These are phyloP conservation scores for Siderastrea siderea DNA, from an alignment of 92 coral and sea anemone genomes.

Conservation along the genomic window DNA sequence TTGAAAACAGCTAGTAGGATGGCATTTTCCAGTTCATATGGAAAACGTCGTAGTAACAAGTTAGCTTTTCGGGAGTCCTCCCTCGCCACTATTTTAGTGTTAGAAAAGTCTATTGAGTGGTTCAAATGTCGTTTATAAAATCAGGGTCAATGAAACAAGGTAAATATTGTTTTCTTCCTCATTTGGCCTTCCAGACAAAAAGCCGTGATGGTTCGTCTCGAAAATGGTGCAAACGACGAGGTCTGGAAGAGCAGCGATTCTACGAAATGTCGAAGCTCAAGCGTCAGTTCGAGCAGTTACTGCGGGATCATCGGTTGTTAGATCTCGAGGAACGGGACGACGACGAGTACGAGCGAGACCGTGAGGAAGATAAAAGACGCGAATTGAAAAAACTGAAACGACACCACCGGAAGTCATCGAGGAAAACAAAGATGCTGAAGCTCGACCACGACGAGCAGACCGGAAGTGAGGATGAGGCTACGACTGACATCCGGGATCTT, in stretches of 20 bases:
- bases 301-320: slow-evolving; percentile 83
- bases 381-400: slow-evolving; percentile 87
- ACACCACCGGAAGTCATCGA: slow-evolving; percentile 83
- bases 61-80: too few relatives aligned
- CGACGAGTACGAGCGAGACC: slow-evolving; percentile 82
- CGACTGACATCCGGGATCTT: slow-evolving; percentile 91
- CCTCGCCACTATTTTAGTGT: too few relatives aligned
- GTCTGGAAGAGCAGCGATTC: slow-evolving; percentile 96
- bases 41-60: too few relatives aligned
- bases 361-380: slow-evolving; percentile 83
- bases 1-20: too few relatives aligned
- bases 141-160: neutral
- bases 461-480: slow-evolving; percentile 80
- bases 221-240: slow-evolving; percentile 96
- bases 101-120: too few relatives aligned
- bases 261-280: slow-evolving; percentile 96
- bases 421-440: slow-evolving; percentile 89
- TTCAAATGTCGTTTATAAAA: neutral
- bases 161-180: neutral
- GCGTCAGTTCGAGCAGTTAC: slow-evolving; percentile 91
- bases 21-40: too few relatives aligned
- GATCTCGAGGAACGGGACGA: slow-evolving; percentile 75
- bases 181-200: slow-evolving; percentile 62
- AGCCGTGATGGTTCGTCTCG: slow-evolving; percentile 88
- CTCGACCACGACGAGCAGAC: slow-evolving; percentile 84